These are phyloP conservation scores for Phalacrocorax pelagicus DNA, from an alignment of 2,113 vertebrate genomes.

Conservation along the genomic window DNA sequence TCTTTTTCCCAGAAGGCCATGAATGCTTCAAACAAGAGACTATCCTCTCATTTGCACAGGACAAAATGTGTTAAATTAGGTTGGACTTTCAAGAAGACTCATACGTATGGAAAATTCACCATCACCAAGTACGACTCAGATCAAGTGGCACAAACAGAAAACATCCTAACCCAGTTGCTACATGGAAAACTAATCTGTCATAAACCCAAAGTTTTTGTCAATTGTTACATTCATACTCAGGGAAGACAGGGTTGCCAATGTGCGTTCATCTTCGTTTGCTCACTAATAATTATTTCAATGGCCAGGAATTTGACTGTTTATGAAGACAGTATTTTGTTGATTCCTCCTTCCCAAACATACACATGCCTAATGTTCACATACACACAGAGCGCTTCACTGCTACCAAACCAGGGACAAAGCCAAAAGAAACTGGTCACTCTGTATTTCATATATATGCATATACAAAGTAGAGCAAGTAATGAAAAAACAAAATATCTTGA, in stretches of 20 bases:
- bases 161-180: background rate
- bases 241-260: background rate
- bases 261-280: background rate
- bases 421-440: background rate
- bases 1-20: background rate
- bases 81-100: background rate
- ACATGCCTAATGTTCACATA: background rate
- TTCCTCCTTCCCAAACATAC: background rate
- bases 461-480: background rate
- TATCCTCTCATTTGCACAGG: background rate
- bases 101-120: background rate
- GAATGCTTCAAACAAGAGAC: background rate
- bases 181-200: background rate
- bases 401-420: background rate
- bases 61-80: fast-evolving
- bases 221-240: background rate
- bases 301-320: no score
- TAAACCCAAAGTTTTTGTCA: background rate
- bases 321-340: background rate
- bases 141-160: background rate
- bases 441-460: background rate
- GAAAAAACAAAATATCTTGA: background rate
- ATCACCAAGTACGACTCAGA: background rate
- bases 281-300: background rate
- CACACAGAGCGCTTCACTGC: background rate